Evolutionary conservation across 1,140 invertebrate species (phyloP).

Genomic region (Prorops nasuta): DNA sequence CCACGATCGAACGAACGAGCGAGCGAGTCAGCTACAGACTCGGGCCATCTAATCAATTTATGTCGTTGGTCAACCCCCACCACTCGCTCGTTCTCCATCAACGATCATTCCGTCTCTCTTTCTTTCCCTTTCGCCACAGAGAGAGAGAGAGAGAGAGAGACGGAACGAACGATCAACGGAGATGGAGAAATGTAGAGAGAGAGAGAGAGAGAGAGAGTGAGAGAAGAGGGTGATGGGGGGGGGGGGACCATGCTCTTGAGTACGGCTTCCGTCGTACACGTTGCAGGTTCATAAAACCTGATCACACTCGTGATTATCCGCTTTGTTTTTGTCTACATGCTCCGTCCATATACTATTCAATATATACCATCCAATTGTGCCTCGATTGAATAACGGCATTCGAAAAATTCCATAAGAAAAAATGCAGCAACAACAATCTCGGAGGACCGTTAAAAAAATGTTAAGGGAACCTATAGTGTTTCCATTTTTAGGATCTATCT

Average conservation of each 20-base stretch:
- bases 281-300: constrained; percentile 55
- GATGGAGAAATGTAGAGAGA: too few species aligned
- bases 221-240: constrained; percentile 31
- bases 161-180: constrained; percentile 11
- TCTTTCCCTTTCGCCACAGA: constrained; percentile 10
- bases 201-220: constrained; percentile 20
- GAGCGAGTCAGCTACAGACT: constrained; percentile 34
- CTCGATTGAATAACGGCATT: too few species aligned
- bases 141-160: constrained; percentile 12
- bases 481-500: too few species aligned
- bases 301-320: constrained; percentile 45
- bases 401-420: too few species aligned
- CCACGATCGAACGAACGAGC: constrained; percentile 40
- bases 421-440: too few species aligned
- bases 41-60: constrained; percentile 54
- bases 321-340: constrained; percentile 17
- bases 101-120: constrained; percentile 20
- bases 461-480: too few species aligned
- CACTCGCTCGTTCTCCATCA: constrained; percentile 34
- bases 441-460: too few species aligned
- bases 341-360: too few species aligned
- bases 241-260: too few species aligned
- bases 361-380: too few species aligned
- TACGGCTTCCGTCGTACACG: constrained; percentile 51
- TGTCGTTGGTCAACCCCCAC: constrained; percentile 51